Evolutionary conservation across 2,888 invertebrate species (phyloP).

Genomic region (Noctua comes): DNA sequence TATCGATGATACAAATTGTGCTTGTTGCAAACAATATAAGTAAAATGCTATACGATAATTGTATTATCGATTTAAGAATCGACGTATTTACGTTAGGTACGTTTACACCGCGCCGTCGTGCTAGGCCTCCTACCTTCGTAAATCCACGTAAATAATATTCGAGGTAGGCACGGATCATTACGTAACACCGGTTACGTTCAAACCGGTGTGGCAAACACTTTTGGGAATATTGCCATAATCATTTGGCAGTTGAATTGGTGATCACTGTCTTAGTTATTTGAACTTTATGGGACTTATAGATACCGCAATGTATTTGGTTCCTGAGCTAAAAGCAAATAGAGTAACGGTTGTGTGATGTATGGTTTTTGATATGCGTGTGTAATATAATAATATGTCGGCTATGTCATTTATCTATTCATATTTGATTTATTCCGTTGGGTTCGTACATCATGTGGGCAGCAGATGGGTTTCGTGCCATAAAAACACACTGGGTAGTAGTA

Average conservation of each 20-base stretch:
- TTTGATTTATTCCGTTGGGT: too few species aligned
- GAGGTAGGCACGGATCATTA: constrained; percentile 24
- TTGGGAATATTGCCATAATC: constrained; percentile 49
- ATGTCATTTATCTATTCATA: too few species aligned
- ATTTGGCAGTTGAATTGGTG: constrained; percentile 47
- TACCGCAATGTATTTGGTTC: neutral
- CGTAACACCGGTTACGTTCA: constrained; percentile 18
- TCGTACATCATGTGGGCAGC: too few species aligned
- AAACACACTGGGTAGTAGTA: too few species aligned
- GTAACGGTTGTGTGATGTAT: neutral
- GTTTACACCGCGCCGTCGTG: too few species aligned
- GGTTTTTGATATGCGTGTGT: neutral
- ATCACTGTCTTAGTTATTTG: constrained; percentile 38
- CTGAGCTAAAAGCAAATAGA: neutral
- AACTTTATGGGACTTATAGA: constrained; percentile 20
- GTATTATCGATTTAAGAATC: too few species aligned
- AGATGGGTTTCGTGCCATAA: too few species aligned
- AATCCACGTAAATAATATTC: constrained; percentile 17
- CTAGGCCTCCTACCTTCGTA: neutral
- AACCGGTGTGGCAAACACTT: constrained; percentile 21
- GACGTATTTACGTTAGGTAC: too few species aligned
- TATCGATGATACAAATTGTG: too few species aligned
- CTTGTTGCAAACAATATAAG: too few species aligned
- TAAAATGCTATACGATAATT: too few species aligned
- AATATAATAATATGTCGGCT: neutral